phyloP scores from a whole-genome alignment of 2,797 vertebrate species.

The Lacerta agilis region DNA sequence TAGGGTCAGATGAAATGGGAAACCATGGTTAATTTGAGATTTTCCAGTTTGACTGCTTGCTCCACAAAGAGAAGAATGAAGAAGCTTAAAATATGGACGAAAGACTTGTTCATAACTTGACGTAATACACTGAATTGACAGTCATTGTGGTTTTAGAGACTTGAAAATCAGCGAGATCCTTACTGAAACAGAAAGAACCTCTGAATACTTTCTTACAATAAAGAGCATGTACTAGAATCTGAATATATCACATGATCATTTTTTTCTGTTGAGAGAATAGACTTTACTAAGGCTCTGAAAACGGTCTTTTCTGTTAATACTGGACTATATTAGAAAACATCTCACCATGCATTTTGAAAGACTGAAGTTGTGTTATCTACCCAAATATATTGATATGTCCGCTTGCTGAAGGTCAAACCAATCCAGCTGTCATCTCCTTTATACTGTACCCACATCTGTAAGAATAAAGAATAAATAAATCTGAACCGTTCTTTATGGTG shows the following conservation, averaged over 20 bases:
- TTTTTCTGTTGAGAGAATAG: neutral
- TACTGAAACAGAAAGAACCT: neutral
- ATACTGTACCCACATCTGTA: constrained; percentile 44
- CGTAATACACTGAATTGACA: neutral
- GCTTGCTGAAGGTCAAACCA: constrained; percentile 31
- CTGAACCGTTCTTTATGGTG: neutral
- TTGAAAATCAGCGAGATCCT: neutral
- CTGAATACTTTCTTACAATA: neutral
- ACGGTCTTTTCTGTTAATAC: neutral
- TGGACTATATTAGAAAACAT: neutral
- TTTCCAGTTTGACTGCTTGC: neutral
- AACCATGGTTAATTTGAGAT: no score
- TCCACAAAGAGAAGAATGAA: neutral
- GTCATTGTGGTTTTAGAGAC: neutral
- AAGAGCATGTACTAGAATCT: neutral
- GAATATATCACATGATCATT: no score
- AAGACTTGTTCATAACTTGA: neutral
- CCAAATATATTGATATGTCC: constrained; percentile 16
- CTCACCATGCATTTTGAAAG: constrained; percentile 46
- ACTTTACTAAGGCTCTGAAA: neutral
- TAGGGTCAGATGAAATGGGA: neutral
- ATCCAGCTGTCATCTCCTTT: constrained; percentile 41
- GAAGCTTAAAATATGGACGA: neutral
- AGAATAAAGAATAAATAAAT: neutral
- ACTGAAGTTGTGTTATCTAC: constrained; percentile 28